Evolutionary conservation across 2,797 vertebrate species (phyloP).

Genomic region (Tragopan temminckii): DNA sequence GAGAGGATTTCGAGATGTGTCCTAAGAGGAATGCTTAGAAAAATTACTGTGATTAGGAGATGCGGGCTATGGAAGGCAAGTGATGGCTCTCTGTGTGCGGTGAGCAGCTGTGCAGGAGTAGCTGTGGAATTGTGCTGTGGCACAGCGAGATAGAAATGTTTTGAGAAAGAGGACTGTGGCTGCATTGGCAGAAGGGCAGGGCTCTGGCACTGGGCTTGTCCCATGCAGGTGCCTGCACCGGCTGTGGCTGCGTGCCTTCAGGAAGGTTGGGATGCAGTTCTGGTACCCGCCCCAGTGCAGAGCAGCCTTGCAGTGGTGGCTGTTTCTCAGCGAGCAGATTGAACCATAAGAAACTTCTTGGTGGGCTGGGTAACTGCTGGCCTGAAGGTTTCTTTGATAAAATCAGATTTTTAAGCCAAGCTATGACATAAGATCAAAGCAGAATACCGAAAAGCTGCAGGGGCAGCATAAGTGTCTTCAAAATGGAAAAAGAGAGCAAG

Average conservation of each 20-base stretch:
- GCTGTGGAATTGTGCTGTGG: background rate
- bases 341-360: background rate
- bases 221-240: background rate
- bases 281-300: background rate
- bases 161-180: accelerated
- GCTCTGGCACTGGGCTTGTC: background rate
- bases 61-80: background rate
- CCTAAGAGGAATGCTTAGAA: background rate
- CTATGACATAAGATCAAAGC: conserved; percentile 17
- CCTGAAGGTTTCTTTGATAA: conserved; percentile 36
- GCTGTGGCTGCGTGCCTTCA: background rate
- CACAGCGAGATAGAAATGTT: background rate
- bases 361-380: background rate
- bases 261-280: background rate
- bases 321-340: background rate
- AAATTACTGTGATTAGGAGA: background rate
- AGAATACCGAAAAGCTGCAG: conserved; percentile 3
- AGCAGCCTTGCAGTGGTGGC: background rate
- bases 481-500: background rate
- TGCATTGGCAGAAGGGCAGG: background rate
- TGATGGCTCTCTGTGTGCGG: too few relatives aligned
- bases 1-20: background rate
- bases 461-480: background rate
- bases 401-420: background rate
- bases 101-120: background rate